Evolutionary conservation across 2,113 vertebrate species (phyloP), one percentile per base, ranked within the genome.

Genomic region (Sula dactylatra): DNA sequence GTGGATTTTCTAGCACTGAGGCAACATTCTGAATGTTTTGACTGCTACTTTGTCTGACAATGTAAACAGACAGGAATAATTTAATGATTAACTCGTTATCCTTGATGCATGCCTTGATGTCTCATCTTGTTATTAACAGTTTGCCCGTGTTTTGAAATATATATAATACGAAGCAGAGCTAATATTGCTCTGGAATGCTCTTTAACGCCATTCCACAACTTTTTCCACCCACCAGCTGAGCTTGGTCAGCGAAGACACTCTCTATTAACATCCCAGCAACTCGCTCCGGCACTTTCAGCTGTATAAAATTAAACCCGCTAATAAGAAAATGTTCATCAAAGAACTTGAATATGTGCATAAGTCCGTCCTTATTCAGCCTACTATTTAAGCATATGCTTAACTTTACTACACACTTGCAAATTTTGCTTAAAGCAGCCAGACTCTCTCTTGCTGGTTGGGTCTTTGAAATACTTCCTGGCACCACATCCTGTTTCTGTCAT

Each of bases 41-140:
- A 95, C 94, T 96, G 91, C 88, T 96, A 80, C 94, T 96, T 97
- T 94, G 89, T 88, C 95, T 97, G 94, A 95, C 94, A 94, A 61
- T 82, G 83, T 95, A 97, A 97, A 97, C 92, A 94, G 94, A 88
- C 94, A 97, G 94, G 94, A 97, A 97, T 97, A 97, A 95, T 96
- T 96, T 95, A 95, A 97, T 95, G 80, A 96, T 94, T 96, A 96
- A 97, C 71, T 97, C 10, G 38, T 95, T 94, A 95, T 95, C 88
- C 91, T 94, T 97, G 94, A 96, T 96, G 94, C 82, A 84, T 92
- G 88, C 95, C 96, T 96, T 96, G 88, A 96, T 96, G 95, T 92
- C 94, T 91, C 93, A 95, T 96, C 87, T 93, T 91, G 91, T 96
- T 97, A 97, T 97, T 97, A 97, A 96, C 94, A 94, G 82, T 89